These are phyloP conservation scores for Phortica okadai DNA, from an alignment of 2,888 invertebrate genomes.

Conservation along the genomic window DNA sequence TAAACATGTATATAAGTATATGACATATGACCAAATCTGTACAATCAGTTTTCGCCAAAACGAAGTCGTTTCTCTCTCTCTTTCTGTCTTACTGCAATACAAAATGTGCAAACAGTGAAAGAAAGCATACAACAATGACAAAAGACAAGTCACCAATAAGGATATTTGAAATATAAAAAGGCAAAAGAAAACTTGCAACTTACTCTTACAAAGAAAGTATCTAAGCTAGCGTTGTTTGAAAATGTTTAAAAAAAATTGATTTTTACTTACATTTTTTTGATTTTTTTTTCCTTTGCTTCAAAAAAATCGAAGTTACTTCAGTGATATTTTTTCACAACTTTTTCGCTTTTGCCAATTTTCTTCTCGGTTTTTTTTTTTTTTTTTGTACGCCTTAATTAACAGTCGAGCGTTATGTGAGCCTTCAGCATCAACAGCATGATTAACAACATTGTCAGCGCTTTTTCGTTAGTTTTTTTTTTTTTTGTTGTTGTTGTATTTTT, in stretches of 20 bases:
- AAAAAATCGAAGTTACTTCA: not conserved
- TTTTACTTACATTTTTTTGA: not conserved
- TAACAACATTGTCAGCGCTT: not conserved
- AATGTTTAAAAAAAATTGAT: not conserved
- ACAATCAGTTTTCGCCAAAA: slow-evolving; percentile 30
- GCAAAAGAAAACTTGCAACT: not conserved
- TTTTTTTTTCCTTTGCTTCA: not conserved
- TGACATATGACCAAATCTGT: slow-evolving; percentile 33
- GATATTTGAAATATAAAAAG: not conserved
- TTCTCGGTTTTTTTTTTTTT: not conserved
- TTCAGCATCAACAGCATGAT: not conserved
- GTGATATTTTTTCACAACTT: not conserved
- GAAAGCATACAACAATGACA: slow-evolving; percentile 7
- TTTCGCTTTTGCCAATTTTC: not conserved
- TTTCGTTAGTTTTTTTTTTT: not conserved
- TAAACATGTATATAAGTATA: slow-evolving; percentile 5
- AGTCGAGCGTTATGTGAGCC: slow-evolving; percentile 16
- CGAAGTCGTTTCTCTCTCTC: not conserved
- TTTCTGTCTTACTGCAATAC: not conserved
- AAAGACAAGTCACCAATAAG: slow-evolving; percentile 20
- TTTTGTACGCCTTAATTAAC: slow-evolving; percentile 22
- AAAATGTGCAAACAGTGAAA: slow-evolving; percentile 7
- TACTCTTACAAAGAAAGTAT: not conserved
- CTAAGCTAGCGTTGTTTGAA: not conserved
- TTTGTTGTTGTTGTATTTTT: not conserved